These are phyloP conservation scores for Drosophila yakuba DNA, from an alignment of 1,140 invertebrate species.

Conservation along the genomic window DNA sequence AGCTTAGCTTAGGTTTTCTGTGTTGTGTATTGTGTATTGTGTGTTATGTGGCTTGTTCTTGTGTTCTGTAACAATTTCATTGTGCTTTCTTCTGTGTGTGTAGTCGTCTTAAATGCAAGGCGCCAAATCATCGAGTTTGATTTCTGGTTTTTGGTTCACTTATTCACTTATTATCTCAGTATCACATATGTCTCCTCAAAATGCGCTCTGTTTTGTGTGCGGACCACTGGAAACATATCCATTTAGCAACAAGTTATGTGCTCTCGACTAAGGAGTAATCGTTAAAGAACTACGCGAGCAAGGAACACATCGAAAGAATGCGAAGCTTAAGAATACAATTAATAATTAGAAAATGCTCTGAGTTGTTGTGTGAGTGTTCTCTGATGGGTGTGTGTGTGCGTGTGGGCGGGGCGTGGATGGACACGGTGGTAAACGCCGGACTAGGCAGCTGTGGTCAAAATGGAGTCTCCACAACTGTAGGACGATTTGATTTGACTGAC, in stretches of 20 bases:
- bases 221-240: slow-evolving; percentile 70
- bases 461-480: neutral
- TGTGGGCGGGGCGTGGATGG: slow-evolving; percentile 8
- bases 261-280: slow-evolving; percentile 32
- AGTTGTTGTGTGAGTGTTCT: slow-evolving; percentile 19
- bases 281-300: slow-evolving; percentile 11
- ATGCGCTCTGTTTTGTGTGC: slow-evolving; percentile 42
- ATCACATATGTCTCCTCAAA: slow-evolving; percentile 79
- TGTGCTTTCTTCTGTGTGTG: slow-evolving; percentile 16
- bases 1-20: slow-evolving; percentile 12
- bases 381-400: neutral
- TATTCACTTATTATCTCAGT: slow-evolving; percentile 84
- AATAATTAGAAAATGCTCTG: slow-evolving; percentile 27
- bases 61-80: slow-evolving; percentile 27
- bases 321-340: slow-evolving; percentile 29
- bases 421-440: slow-evolving; percentile 21
- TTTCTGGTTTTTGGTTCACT: slow-evolving; percentile 66
- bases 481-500: neutral
- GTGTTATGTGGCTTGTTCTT: slow-evolving; percentile 7
- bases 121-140: slow-evolving; percentile 52
- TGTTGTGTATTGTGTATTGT: neutral
- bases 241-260: slow-evolving; percentile 73
- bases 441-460: slow-evolving; percentile 4
- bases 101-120: slow-evolving; percentile 49
- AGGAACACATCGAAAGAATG: slow-evolving; percentile 41